Percentiles rank a stretch among this genome's conserved stretches.
Conservation (phyloP, 2,113 vertebrate genomes). For the Nesoenas mayeri region DNA sequence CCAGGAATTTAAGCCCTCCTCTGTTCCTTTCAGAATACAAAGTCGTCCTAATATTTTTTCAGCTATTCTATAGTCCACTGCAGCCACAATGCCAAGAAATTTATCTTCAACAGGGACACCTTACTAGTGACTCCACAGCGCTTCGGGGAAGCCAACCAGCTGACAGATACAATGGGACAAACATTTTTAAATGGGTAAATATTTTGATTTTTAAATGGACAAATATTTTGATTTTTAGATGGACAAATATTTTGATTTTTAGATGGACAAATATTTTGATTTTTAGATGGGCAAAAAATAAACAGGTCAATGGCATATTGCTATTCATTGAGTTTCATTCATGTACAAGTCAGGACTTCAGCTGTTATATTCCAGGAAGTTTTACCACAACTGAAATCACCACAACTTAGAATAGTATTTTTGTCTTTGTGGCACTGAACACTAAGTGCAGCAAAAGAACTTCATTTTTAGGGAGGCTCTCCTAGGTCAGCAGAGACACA, state of each 20-base stretch:
- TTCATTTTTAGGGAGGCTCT: accelerated
- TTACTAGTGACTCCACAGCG: background rate
- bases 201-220: background rate
- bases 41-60: background rate
- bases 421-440: background rate
- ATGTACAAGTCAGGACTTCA: accelerated
- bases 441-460: background rate
- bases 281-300: background rate
- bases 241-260: background rate
- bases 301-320: background rate
- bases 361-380: background rate
- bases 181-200: background rate
- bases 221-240: background rate
- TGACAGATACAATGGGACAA: background rate
- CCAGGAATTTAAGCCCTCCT: background rate
- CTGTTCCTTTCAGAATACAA: background rate
- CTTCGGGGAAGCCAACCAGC: background rate
- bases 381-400: background rate
- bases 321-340: background rate
- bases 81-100: background rate
- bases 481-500: background rate
- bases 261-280: background rate
- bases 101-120: background rate
- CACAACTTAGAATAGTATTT: accelerated
- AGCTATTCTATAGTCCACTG: background rate